Evolutionary conservation across 2,888 invertebrate genomes (phyloP), one percentile per base, ranked within the genome.

Genomic region (Amiota mariae): DNA sequence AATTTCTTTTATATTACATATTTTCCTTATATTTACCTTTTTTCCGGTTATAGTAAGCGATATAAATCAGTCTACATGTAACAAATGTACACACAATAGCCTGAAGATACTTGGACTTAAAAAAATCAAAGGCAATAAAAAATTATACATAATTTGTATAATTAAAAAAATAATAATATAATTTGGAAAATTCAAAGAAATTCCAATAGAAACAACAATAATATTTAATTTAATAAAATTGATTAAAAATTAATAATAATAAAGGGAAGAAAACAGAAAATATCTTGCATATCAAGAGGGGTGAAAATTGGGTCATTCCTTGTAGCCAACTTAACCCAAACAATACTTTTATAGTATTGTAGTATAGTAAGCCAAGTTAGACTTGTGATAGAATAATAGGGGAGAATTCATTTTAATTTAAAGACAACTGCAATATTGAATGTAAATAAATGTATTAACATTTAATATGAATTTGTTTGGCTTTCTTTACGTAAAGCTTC

Each of bases 21-120:
- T 82, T 82, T 84, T 84, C 80, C 78, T 81, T n/a, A n/a, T n/a
- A n/a, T n/a, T n/a, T 82, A 78, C 81, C 78, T 81, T 76, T 78
- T 80, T 73, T 83, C 80, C 76, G 77, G 77, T 78, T 82, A 4
- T 36, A 6, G 36, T 78, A 70, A 73, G 76, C 72, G 75, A 79
- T 73, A 84, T 82, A 80, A 81, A 81, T 78, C 84, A 79, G 78
- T 73, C 72, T 75, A 70, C 82, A 83, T 81, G 80, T 78, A 79
- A 80, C 24, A 15, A 49, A 24, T n/a, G 48, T 36, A 20, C 56
- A 54, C 13, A 48, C 56, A 47, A 73, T 15, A 57, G 59, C 46
- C 46, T 63, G 13, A 12, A 59, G n/a, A 8, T 64, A 8, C 11
- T 66, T 12, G 47, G 11, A 12, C 49, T 48, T 18, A 11, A 70